Evolutionary conservation across 2,888 invertebrate genomes (phyloP).

Genomic region (Chrysopilus asiliformis): DNA sequence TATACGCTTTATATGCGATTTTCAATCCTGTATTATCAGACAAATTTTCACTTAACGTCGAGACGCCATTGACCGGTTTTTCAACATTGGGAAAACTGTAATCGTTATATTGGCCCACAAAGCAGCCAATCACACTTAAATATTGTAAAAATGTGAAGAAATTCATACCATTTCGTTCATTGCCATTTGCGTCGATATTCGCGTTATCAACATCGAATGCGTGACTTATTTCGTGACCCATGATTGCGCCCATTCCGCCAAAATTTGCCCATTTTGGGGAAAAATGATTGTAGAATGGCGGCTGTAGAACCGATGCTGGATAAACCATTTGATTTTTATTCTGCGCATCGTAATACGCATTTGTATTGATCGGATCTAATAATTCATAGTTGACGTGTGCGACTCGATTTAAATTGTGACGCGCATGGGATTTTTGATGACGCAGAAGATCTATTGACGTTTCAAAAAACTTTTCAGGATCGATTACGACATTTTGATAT

Average conservation of each 20-base stretch:
- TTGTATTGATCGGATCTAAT: conserved; percentile 69
- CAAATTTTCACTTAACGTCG: conserved; percentile 72
- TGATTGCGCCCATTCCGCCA: conserved; percentile 74
- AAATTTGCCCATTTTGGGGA: conserved; percentile 63
- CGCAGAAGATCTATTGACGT: conserved; percentile 56
- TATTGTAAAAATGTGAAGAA: conserved; percentile 52
- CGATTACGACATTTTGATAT: conserved; percentile 57
- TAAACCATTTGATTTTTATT: conserved; percentile 86
- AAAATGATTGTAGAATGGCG: conserved; percentile 72
- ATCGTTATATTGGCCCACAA: conserved; percentile 66
- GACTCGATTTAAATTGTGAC: conserved; percentile 46
- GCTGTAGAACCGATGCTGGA: conserved; percentile 79
- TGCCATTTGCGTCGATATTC: conserved; percentile 76
- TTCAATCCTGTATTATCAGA: conserved; percentile 87
- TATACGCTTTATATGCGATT: conserved; percentile 70
- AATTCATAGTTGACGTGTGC: conserved; percentile 53
- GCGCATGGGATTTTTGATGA: conserved; percentile 54
- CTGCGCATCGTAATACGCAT: conserved; percentile 82
- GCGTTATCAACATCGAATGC: conserved; percentile 77
- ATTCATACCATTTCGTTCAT: conserved; percentile 64
- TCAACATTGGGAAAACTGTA: conserved; percentile 62
- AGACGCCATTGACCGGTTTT: conserved; percentile 52
- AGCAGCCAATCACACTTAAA: conserved; percentile 53
- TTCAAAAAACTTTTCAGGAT: conserved; percentile 57
- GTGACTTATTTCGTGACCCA: conserved; percentile 77